Evolutionary conservation across 2,113 vertebrate genomes (phyloP), one percentile per base, ranked within the genome.

Genomic region (Apeltes quadracus): DNA sequence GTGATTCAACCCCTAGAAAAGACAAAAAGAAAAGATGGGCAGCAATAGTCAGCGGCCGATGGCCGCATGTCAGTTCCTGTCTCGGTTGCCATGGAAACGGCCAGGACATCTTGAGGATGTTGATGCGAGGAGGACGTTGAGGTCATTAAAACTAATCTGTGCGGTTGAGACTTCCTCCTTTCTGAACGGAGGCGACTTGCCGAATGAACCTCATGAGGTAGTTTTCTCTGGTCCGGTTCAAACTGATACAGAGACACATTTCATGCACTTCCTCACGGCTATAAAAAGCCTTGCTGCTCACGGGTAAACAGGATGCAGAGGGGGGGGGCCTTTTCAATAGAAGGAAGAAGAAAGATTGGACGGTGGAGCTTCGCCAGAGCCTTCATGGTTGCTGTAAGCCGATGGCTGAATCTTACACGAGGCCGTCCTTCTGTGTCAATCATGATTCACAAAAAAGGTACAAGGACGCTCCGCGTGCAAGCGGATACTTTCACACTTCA

Each of bases 221-320:
- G 75, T 70, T 81, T 88, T 81, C 84, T 82, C 38, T 61, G 18
- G 79, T 75, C 25, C 53, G 64, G 39, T 32, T 36, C 50, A 84
- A 84, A 78, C 41, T 58, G 46, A 72, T 48, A 38, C 27, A 62
- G 50, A 61, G n/a, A 22, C 39, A 77, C 44, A 64, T 64, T 70
- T 87, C 69, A 86, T 54, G 53, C 57, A 36, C 69, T 90, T 88
- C 76, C 87, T 43, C 25, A 76, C 61, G 5, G 36, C 79, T 81
- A 71, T 83, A 75, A 75, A 85, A 81, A 83, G 25, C 43, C 4
- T 22, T 64, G 59, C 57, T 61, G 67, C 69, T 57, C 9, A 11
- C 71, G 59, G 61, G 79, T 84, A 88, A 91, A 91, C 89, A 92
- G 90, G 90, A 90, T 69, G 80, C 20, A n/a, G 75, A 65, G 57